Percentiles rank a stretch among this genome's conserved stretches.
phyloP scores from a whole-genome alignment of 2,113 vertebrate genomes.

The Nanger granti region DNA sequence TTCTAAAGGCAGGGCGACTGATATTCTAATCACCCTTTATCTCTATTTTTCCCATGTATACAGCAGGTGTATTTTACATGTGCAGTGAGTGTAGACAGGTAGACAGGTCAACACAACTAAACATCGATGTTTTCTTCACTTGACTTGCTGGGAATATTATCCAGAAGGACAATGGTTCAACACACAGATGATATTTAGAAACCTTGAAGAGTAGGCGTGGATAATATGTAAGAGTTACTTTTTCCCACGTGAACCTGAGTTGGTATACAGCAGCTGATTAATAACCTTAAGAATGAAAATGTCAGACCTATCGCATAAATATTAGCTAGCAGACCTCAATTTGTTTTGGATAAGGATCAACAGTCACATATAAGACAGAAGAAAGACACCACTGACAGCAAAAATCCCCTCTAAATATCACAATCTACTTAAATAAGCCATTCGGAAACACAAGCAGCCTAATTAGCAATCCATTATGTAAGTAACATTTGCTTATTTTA shows the following conservation, averaged over 20 bases:
- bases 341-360: conserved; percentile 58
- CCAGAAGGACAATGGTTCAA: background rate
- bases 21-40: background rate
- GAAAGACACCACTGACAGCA: conserved; percentile 9
- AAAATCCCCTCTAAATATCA: conserved; percentile 58
- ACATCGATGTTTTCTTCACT: background rate
- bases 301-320: conserved; percentile 25
- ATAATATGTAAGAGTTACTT: background rate
- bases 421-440: conserved; percentile 34
- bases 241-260: background rate
- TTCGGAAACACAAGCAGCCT: background rate
- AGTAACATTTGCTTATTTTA: conserved; percentile 51
- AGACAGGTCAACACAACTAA: background rate
- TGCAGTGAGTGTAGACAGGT: background rate
- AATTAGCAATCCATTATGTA: conserved; percentile 39
- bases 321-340: conserved; percentile 43
- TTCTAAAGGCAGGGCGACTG: background rate
- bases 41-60: background rate
- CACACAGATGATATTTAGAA: background rate
- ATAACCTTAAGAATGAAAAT: conserved; percentile 57
- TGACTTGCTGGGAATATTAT: background rate
- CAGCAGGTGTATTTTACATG: background rate
- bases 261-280: conserved; percentile 25
- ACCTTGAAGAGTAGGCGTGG: background rate
- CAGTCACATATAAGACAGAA: background rate